Conservation (phyloP, 1,140 invertebrate species). For the Apis dorsata region DNA sequence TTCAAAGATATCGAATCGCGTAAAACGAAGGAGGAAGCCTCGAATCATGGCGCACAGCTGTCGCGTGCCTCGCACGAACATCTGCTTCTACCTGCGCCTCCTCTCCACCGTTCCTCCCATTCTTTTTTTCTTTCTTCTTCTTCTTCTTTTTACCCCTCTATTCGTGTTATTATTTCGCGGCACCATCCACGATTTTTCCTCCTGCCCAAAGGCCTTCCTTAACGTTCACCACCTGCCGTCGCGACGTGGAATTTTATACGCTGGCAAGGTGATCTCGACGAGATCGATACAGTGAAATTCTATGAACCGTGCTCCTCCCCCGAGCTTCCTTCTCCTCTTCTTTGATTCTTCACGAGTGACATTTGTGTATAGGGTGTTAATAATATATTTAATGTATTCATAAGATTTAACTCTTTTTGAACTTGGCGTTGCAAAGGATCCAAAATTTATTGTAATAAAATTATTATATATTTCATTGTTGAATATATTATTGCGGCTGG, state of each 20-base stretch:
- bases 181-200: conserved; percentile 25
- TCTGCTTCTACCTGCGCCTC: conserved; percentile 54
- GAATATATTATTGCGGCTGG: no score
- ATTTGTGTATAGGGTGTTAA: no score
- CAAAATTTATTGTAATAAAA: no score
- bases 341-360: background rate
- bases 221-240: conserved; percentile 54
- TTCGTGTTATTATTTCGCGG: conserved; percentile 55
- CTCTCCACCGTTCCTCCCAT: background rate
- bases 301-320: background rate
- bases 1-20: conserved; percentile 44
- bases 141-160: conserved; percentile 19
- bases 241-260: conserved; percentile 32
- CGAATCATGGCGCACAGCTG: conserved; percentile 57
- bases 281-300: conserved; percentile 38
- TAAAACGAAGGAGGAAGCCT: conserved; percentile 19
- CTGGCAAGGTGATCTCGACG: conserved; percentile 35
- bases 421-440: no score
- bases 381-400: no score
- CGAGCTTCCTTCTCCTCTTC: background rate
- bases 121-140: background rate
- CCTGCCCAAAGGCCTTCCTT: conserved; percentile 6
- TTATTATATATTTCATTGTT: no score
- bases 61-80: conserved; percentile 58
- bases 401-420: no score